Percentiles rank a stretch among this genome's conserved stretches.
Evolutionary conservation across 2,888 invertebrate genomes (phyloP).

Genomic region (Clusia tigrina): DNA sequence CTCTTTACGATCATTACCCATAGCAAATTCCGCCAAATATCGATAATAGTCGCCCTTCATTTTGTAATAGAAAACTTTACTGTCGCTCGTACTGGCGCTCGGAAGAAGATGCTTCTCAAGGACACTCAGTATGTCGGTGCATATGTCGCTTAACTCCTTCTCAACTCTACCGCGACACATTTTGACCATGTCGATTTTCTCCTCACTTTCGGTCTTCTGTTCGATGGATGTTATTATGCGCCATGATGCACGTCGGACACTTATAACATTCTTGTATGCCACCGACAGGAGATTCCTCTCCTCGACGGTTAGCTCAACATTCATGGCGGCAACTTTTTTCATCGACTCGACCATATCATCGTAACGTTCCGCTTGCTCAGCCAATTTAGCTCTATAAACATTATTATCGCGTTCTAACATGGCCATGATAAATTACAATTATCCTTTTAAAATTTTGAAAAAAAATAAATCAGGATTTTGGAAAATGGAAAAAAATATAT

Average conservation of each 20-base stretch:
- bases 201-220: constrained; percentile 96
- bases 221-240: constrained; percentile 97
- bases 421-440: constrained; percentile 44
- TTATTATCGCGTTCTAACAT: constrained; percentile 99
- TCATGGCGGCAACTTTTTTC: constrained; percentile 96
- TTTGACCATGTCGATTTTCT: constrained; percentile 93
- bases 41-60: constrained; percentile 99
- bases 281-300: constrained; percentile 97
- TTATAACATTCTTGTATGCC: constrained; percentile 99
- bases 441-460: background rate
- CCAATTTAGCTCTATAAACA: constrained; percentile 99
- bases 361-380: constrained; percentile 99
- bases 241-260: constrained; percentile 97
- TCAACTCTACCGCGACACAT: constrained; percentile 95
- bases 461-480: constrained; percentile 33
- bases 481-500: constrained; percentile 32
- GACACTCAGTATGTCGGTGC: constrained; percentile 93
- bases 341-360: constrained; percentile 99
- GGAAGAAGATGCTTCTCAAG: constrained; percentile 96
- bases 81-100: constrained; percentile 92
- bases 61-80: constrained; percentile 98
- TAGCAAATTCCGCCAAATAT: constrained; percentile 97
- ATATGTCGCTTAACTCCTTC: constrained; percentile 94
- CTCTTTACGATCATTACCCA: constrained; percentile 95
- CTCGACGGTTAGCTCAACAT: constrained; percentile 94